Evolutionary conservation across 1,140 invertebrate genomes (phyloP).

Genomic region (Euwallacea fornicatus): DNA sequence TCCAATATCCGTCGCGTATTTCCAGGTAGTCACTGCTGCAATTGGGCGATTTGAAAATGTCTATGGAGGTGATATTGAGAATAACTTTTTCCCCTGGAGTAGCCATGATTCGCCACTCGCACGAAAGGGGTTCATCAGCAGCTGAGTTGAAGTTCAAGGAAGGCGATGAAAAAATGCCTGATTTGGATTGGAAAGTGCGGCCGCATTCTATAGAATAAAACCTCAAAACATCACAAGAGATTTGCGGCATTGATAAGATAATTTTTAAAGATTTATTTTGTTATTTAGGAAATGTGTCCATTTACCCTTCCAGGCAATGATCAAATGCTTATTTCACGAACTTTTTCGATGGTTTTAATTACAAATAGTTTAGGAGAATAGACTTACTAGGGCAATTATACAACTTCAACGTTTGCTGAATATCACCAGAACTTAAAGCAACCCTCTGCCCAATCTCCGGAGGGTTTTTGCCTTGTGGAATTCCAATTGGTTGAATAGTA

Average conservation of each 20-base stretch:
- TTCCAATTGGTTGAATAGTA: constrained; percentile 88
- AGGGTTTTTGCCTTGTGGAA: constrained; percentile 68
- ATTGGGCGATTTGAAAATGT: constrained; percentile 82
- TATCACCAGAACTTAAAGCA: constrained; percentile 87
- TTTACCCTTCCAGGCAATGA: no score
- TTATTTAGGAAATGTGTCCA: no score
- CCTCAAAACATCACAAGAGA: neutral
- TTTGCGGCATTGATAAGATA: no score
- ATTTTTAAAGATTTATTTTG: neutral
- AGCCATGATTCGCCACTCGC: constrained; percentile 95
- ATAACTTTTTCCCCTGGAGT: constrained; percentile 94
- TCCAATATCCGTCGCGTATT: constrained; percentile 91
- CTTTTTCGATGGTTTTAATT: no score
- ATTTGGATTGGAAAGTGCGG: constrained; percentile 86
- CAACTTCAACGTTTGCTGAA: constrained; percentile 92
- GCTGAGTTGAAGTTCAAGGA: constrained; percentile 63
- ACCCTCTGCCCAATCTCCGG: constrained; percentile 94
- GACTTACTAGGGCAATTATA: constrained; percentile 90
- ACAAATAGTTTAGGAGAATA: no score
- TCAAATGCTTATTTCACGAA: no score
- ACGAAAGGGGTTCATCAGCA: constrained; percentile 67
- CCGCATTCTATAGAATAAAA: constrained; percentile 74
- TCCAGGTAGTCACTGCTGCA: constrained; percentile 90
- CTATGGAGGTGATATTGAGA: constrained; percentile 86
- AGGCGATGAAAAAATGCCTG: constrained; percentile 78